These are phyloP conservation scores for Drosophila greeni DNA, from an alignment of 2,888 invertebrate genomes.

Conservation along the genomic window DNA sequence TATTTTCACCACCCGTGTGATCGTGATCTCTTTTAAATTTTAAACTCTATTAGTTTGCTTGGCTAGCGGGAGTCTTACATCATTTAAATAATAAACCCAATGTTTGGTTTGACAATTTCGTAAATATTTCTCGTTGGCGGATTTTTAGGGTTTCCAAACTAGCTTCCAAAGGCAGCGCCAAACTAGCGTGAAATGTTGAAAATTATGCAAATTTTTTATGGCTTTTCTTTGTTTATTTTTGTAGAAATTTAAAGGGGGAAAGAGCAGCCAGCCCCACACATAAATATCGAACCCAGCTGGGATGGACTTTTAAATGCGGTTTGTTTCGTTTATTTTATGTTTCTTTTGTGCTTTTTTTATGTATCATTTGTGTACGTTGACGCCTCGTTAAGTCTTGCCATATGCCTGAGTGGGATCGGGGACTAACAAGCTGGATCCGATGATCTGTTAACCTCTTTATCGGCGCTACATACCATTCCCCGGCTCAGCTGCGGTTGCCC, in stretches of 20 bases:
- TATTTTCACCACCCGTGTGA: constrained; percentile 33
- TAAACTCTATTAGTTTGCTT: constrained; percentile 55
- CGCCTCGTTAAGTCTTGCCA: constrained; percentile 52
- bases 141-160: constrained; percentile 49
- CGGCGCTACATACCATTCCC: constrained; percentile 6
- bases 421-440: constrained; percentile 18
- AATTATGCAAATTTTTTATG: constrained; percentile 64
- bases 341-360: constrained; percentile 31
- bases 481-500: constrained; percentile 28
- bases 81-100: constrained; percentile 58
- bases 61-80: constrained; percentile 51
- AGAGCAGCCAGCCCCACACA: constrained; percentile 13
- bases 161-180: constrained; percentile 20
- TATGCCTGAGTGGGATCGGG: constrained; percentile 10
- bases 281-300: constrained; percentile 31
- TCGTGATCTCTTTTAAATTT: constrained; percentile 43
- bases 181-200: constrained; percentile 54
- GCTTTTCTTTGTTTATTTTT: constrained; percentile 57
- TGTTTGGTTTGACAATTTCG: constrained; percentile 62
- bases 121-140: constrained; percentile 66
- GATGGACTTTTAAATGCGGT: constrained; percentile 30
- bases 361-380: constrained; percentile 50
- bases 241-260: constrained; percentile 38
- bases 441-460: constrained; percentile 35
- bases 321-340: constrained; percentile 11